A percentile compares a stretch with the other conserved stretches of the same genome.
These are phyloP conservation scores for Tragopan temminckii DNA, from an alignment of 2,797 vertebrate species.

Conservation along the genomic window DNA sequence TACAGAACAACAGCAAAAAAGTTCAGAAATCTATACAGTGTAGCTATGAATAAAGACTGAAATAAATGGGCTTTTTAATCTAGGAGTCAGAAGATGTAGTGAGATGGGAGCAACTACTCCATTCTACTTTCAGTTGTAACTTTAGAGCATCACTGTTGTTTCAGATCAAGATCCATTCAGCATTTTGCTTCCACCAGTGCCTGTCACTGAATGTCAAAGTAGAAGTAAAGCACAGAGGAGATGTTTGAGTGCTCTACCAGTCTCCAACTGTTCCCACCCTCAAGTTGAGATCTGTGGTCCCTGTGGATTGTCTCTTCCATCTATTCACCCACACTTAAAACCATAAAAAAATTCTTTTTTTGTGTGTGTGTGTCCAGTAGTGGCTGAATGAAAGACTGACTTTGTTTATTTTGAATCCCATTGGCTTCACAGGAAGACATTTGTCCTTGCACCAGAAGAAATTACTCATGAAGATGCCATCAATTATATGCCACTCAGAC, in stretches of 20 bases:
- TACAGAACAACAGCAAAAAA: not conserved
- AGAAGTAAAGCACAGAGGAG: not conserved
- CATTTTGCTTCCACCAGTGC: not conserved
- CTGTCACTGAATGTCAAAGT: not conserved
- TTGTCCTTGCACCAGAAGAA: not conserved
- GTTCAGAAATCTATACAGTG: not conserved
- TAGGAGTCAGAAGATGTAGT: not conserved
- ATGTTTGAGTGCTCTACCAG: not conserved
- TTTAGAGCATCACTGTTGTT: not conserved
- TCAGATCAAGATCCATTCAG: not conserved
- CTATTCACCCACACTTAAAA: not conserved
- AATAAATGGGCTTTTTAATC: not conserved
- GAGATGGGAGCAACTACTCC: not conserved
- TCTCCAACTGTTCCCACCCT: not conserved
- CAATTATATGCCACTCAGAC: not conserved
- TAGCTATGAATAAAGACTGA: not conserved
- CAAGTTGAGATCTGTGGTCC: rapidly evolving
- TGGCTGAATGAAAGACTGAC: not conserved
- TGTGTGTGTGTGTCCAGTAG: not conserved
- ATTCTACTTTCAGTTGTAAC: not conserved
- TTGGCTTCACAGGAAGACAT: not conserved
- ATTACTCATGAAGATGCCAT: not conserved
- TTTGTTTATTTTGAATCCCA: not conserved
- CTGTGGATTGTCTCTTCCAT: not conserved
- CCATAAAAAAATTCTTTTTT: not conserved